Percentiles rank a stretch among this genome's conserved stretches.
Evolutionary conservation across 2,113 vertebrate species (phyloP).

Genomic region (Hoplias malabaricus): DNA sequence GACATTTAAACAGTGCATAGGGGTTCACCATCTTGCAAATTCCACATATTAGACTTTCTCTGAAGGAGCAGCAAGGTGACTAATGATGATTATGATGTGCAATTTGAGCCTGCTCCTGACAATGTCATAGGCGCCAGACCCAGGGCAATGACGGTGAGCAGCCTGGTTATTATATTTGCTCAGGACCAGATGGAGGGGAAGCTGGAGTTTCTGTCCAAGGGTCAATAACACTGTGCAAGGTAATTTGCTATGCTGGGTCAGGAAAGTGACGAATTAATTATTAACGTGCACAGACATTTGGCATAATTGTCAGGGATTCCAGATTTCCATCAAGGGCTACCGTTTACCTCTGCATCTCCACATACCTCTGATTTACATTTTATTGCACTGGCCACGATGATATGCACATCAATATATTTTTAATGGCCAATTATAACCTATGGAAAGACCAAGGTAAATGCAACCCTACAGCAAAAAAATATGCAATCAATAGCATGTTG

Average conservation of each 20-base stretch:
- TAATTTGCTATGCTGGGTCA: constrained; percentile 30
- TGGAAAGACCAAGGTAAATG: background rate
- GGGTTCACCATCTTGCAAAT: constrained; percentile 42
- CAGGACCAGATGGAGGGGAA: constrained; percentile 49
- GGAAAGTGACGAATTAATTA: constrained; percentile 48
- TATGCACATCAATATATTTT: background rate
- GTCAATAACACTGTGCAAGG: constrained; percentile 41
- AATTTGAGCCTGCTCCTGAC: constrained; percentile 57
- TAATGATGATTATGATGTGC: constrained; percentile 60
- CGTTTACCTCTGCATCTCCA: background rate
- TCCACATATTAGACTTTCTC: constrained; percentile 27
- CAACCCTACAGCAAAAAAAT: background rate
- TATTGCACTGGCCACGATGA: background rate
- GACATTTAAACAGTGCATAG: constrained; percentile 53
- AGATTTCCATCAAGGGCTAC: background rate
- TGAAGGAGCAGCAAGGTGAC: constrained; percentile 36
- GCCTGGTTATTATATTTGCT: constrained; percentile 60
- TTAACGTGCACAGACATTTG: constrained; percentile 54
- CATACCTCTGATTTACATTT: constrained; percentile 21
- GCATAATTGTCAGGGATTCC: constrained; percentile 26
- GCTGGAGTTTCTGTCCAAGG: constrained; percentile 41
- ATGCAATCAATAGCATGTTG: background rate
- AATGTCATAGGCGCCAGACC: constrained; percentile 41
- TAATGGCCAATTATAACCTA: background rate
- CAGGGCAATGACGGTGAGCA: constrained; percentile 49